phyloP scores from a whole-genome alignment of 1,140 invertebrate species.

The Leptinotarsa lineolata region DNA sequence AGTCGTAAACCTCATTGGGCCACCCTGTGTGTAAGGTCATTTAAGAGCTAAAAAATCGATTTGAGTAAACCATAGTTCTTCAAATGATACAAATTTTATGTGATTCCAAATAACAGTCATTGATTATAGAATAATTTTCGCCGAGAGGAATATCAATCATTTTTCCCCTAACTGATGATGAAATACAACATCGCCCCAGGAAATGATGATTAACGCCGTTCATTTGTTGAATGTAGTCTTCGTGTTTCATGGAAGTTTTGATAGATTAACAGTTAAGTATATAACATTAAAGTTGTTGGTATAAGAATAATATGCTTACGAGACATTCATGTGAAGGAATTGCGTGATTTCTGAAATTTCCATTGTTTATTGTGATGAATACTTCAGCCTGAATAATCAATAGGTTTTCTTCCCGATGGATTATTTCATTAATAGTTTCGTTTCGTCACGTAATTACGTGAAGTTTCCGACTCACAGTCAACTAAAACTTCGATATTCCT shows the following conservation, averaged over 20 bases:
- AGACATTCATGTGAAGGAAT: background rate
- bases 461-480: no score
- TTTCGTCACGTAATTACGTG: no score
- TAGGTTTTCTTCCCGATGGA: background rate
- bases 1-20: no score
- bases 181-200: background rate
- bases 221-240: slow-evolving; percentile 1
- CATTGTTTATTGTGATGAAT: background rate
- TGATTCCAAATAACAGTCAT: no score
- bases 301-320: slow-evolving; percentile 7
- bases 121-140: no score
- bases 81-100: no score
- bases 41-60: no score
- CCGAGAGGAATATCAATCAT: background rate
- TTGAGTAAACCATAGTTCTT: no score
- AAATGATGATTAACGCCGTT: slow-evolving; percentile 3
- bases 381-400: background rate
- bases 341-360: background rate
- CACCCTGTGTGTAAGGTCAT: no score
- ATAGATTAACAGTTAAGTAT: slow-evolving; percentile 3
- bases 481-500: background rate
- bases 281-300: slow-evolving; percentile 1
- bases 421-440: no score
- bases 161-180: background rate
- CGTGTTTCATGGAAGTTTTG: background rate